A percentile compares a stretch with the other conserved stretches of the same genome.
phyloP scores from a whole-genome alignment of 2,797 vertebrate genomes.

The Pipistrellus pipistrellus region DNA sequence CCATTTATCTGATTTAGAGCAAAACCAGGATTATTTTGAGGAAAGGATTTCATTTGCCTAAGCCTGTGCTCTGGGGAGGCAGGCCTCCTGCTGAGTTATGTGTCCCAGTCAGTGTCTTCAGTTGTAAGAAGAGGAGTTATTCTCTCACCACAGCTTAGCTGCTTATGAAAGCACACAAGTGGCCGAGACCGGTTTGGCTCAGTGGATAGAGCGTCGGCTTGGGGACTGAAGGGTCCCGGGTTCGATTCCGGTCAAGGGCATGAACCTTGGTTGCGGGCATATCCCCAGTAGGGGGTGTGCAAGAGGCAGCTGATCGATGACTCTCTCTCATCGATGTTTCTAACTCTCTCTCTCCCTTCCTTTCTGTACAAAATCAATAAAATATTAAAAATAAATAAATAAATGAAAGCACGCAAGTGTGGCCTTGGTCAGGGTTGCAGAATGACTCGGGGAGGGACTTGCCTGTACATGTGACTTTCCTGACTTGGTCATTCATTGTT shows the following conservation, averaged over 20 bases:
- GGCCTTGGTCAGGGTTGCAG: background rate
- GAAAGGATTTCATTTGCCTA: background rate
- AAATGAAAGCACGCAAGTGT: background rate
- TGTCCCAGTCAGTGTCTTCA: background rate
- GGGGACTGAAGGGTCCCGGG: too few species aligned
- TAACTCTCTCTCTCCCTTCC: too few species aligned
- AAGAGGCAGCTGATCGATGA: too few species aligned
- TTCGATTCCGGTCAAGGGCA: too few species aligned
- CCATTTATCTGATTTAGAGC: background rate
- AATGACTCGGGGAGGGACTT: background rate
- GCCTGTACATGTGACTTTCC: background rate
- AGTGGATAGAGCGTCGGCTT: too few species aligned
- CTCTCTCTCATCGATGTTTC: too few species aligned
- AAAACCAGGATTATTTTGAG: constrained; percentile 41
- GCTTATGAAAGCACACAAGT: background rate
- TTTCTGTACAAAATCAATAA: too few species aligned
- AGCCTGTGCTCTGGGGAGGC: background rate
- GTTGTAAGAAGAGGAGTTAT: background rate
- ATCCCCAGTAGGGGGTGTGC: too few species aligned
- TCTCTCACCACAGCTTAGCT: background rate
- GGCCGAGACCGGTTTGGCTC: too few species aligned
- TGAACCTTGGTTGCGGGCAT: too few species aligned
- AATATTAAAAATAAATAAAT: too few species aligned
- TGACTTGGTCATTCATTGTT: constrained; percentile 13
- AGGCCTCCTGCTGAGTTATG: background rate